Evolutionary conservation across 1,140 invertebrate genomes (phyloP).

Genomic region (Drosophila pseudoananassae): DNA sequence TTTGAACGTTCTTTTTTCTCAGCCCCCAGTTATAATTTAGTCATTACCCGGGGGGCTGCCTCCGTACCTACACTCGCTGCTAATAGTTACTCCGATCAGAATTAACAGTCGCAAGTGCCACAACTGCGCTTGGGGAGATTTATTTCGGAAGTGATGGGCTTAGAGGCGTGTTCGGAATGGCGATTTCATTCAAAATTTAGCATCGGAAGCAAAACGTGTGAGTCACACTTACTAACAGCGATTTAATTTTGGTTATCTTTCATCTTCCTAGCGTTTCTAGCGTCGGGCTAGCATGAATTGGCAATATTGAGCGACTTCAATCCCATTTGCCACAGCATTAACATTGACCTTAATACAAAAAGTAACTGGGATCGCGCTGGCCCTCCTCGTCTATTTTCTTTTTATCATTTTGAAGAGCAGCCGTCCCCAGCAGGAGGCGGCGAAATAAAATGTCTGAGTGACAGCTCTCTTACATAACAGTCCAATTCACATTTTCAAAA

Average conservation of each 20-base stretch:
- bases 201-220: constrained; percentile 1
- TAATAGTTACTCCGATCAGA: constrained; percentile 10
- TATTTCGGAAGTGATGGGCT: not conserved
- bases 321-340: constrained; percentile 58
- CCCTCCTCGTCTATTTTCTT: constrained; percentile 11
- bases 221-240: too few relatives aligned
- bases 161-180: not conserved
- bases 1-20: constrained; percentile 2
- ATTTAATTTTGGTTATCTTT: not conserved
- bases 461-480: constrained; percentile 63
- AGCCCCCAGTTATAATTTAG: constrained; percentile 23
- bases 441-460: constrained; percentile 50
- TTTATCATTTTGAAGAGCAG: constrained; percentile 25
- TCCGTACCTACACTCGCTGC: not conserved
- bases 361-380: constrained; percentile 48
- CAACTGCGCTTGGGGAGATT: constrained; percentile 48
- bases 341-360: constrained; percentile 75
- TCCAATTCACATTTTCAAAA: constrained; percentile 55
- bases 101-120: constrained; percentile 1
- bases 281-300: constrained; percentile 1
- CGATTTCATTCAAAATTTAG: not conserved
- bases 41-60: constrained; percentile 39
- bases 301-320: constrained; percentile 22
- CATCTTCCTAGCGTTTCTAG: not conserved
- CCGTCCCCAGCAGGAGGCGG: constrained; percentile 14